Conservation (phyloP, 2,113 vertebrate genomes). For the Calidris pugnax region DNA sequence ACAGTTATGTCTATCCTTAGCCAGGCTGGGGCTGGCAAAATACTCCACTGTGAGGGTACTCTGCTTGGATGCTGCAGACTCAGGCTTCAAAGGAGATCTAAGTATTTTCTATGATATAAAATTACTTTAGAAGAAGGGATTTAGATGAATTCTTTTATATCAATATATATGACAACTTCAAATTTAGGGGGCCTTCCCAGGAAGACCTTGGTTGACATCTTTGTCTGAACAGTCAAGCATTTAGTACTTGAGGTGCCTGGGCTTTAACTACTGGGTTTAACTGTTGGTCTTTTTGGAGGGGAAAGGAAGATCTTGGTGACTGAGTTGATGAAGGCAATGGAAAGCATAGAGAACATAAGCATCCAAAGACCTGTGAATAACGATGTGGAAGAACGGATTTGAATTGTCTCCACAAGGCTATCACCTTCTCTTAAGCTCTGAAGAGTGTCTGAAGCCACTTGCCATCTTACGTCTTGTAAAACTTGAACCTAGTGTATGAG, state of each 20-base stretch:
- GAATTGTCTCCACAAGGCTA: not conserved
- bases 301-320: not conserved
- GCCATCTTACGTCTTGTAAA: not conserved
- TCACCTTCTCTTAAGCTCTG: not conserved
- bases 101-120: not conserved
- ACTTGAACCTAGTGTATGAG: not conserved
- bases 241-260: not conserved
- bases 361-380: not conserved
- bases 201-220: not conserved
- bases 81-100: not conserved
- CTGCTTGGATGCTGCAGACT: not conserved
- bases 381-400: not conserved
- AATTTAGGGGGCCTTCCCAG: not conserved
- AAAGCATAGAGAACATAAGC: not conserved
- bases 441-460: not conserved
- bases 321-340: not conserved
- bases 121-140: not conserved
- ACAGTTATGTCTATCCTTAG: not conserved
- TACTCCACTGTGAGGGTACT: not conserved
- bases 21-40: not conserved
- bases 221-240: not conserved
- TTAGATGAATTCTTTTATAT: not conserved
- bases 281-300: not conserved
- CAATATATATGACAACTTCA: not conserved
- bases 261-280: not conserved